A percentile compares a stretch with the other conserved stretches of the same genome.
These are phyloP conservation scores for Mystacornis crossleyi DNA, from an alignment of 2,113 vertebrate genomes.

Conservation along the genomic window DNA sequence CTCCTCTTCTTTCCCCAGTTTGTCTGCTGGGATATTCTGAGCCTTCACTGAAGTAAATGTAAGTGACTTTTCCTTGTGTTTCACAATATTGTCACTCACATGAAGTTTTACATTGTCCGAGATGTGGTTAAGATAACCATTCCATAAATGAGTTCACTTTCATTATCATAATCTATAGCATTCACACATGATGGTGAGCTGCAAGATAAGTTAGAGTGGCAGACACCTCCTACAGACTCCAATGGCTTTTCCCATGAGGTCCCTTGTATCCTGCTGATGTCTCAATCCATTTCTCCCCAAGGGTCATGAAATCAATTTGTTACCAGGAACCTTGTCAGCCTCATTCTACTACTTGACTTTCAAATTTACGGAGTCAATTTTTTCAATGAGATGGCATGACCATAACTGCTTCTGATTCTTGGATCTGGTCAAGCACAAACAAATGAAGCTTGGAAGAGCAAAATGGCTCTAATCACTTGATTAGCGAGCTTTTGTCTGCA, in stretches of 20 bases:
- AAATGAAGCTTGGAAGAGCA: neutral
- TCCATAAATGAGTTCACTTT: conserved; percentile 45
- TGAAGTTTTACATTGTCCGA: conserved; percentile 21
- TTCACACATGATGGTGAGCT: neutral
- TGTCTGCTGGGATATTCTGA: neutral
- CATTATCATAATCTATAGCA: conserved; percentile 18
- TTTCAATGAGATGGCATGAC: neutral
- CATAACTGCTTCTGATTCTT: neutral
- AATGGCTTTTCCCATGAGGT: neutral
- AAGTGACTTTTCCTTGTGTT: neutral
- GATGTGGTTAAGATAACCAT: conserved; percentile 20
- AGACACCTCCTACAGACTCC: conserved; percentile 12
- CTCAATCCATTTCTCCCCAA: conserved; percentile 59
- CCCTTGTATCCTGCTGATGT: conserved; percentile 36
- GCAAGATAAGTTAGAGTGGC: neutral
- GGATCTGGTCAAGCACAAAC: neutral
- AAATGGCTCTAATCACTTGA: neutral
- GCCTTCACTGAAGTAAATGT: neutral
- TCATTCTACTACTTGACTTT: conserved; percentile 53
- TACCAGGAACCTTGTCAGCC: conserved; percentile 30
- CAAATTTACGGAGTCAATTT: conserved; percentile 25
- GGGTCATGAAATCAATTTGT: conserved; percentile 65
- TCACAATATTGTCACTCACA: neutral
- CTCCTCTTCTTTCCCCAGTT: neutral
- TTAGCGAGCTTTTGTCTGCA: neutral